A percentile compares a stretch with the other conserved stretches of the same genome.
Evolutionary conservation across 2,888 invertebrate genomes (phyloP).

Genomic region (Hydroisotoma schaefferi): DNA sequence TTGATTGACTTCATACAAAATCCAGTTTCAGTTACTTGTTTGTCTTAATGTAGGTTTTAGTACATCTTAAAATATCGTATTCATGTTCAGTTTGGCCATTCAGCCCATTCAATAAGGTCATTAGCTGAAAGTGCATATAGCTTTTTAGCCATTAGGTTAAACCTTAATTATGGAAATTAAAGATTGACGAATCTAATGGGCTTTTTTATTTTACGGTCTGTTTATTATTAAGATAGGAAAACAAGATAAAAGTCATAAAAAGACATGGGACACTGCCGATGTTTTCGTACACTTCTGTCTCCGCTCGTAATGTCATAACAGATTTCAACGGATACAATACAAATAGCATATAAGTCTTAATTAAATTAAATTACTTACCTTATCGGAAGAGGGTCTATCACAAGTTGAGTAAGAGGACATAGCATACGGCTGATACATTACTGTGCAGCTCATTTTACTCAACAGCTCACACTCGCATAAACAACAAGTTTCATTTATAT

Average conservation of each 20-base stretch:
- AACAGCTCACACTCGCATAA: neutral
- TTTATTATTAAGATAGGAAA: neutral
- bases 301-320: too few relatives aligned
- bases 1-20: constrained; percentile 7
- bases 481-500: constrained; percentile 1
- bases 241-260: neutral
- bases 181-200: too few relatives aligned
- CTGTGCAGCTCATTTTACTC: constrained; percentile 42
- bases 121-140: too few relatives aligned
- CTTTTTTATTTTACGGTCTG: neutral
- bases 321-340: too few relatives aligned
- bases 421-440: constrained; percentile 46
- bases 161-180: too few relatives aligned
- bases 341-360: neutral
- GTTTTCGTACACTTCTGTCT: too few relatives aligned
- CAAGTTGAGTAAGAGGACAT: constrained; percentile 32
- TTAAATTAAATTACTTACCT: constrained; percentile 12
- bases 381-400: constrained; percentile 24
- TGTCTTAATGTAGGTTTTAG: too few relatives aligned
- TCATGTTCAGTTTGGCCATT: too few relatives aligned
- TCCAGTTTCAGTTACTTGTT: too few relatives aligned
- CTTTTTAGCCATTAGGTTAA: too few relatives aligned
- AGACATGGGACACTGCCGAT: neutral
- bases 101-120: too few relatives aligned
- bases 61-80: too few relatives aligned